Conservation (phyloP, 1,140 invertebrate genomes). For the Elysia chlorotica region DNA sequence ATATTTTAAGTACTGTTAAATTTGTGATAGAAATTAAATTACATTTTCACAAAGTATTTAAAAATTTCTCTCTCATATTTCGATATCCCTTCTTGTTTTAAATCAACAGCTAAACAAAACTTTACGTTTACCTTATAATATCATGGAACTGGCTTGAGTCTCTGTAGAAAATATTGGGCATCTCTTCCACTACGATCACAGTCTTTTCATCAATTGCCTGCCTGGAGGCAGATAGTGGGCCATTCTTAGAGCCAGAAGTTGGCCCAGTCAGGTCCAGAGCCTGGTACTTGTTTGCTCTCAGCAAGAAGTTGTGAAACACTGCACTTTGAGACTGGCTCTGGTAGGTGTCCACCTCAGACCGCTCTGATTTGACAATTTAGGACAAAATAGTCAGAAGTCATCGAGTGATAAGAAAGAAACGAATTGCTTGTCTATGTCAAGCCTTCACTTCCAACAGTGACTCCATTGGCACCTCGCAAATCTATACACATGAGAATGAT, state of each 20-base stretch:
- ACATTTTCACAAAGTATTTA: too few species aligned
- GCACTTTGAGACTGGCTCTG: conserved; percentile 44
- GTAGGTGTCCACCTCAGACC: conserved; percentile 27
- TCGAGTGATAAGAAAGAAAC: too few species aligned
- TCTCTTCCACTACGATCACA: conserved; percentile 42
- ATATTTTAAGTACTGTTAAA: too few species aligned
- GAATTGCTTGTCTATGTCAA: too few species aligned
- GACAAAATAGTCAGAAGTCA: too few species aligned
- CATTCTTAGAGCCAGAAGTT: neutral
- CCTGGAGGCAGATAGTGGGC: neutral
- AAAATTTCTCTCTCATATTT: too few species aligned
- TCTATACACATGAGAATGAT: too few species aligned
- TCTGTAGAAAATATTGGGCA: conserved; percentile 55
- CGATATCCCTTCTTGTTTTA: too few species aligned
- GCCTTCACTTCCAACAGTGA: too few species aligned
- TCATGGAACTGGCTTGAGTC: conserved; percentile 49
- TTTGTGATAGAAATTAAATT: too few species aligned
- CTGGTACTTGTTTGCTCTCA: conserved; percentile 57
- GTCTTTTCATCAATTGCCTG: neutral
- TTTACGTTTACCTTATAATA: conserved; percentile 47
- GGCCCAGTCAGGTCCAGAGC: conserved; percentile 46
- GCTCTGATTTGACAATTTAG: too few species aligned
- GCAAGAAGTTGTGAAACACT: conserved; percentile 53
- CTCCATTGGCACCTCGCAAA: too few species aligned
- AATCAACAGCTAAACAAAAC: neutral